These are phyloP conservation scores for Linnaemya vulpina DNA, from an alignment of 2,888 invertebrate genomes.

Conservation along the genomic window DNA sequence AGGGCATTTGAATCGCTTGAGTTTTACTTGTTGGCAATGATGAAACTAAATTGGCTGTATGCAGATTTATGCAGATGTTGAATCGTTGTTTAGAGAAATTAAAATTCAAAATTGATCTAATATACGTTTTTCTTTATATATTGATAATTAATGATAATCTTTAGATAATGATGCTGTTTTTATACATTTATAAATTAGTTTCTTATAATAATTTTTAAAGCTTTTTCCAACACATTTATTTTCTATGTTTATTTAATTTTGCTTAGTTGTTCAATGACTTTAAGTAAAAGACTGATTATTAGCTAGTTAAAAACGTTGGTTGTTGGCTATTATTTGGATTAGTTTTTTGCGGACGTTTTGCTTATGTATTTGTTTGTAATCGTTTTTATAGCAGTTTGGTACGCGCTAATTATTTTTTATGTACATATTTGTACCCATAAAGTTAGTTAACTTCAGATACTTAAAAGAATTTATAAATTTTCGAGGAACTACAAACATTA, in stretches of 20 bases:
- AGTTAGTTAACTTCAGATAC: conserved; percentile 39
- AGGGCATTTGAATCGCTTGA: conserved; percentile 87
- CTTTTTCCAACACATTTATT: conserved; percentile 36
- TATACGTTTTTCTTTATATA: conserved; percentile 21
- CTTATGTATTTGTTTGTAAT: conserved; percentile 35
- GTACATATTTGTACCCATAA: conserved; percentile 28
- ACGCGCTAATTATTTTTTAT: conserved; percentile 64
- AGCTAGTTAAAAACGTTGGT: conserved; percentile 49
- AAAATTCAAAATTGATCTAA: conserved; percentile 23
- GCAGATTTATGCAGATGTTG: conserved; percentile 22
- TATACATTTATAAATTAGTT: not conserved
- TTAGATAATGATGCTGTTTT: conserved; percentile 5
- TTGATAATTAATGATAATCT: no score
- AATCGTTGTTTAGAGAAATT: conserved; percentile 34
- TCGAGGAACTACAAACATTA: not conserved
- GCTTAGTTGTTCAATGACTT: conserved; percentile 57
- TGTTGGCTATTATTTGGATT: conserved; percentile 53
- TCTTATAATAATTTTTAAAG: conserved; percentile 17
- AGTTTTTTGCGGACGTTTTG: conserved; percentile 34
- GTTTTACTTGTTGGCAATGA: conserved; percentile 64
- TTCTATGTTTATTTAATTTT: not conserved
- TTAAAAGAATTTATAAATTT: conserved; percentile 26
- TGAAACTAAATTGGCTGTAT: conserved; percentile 19
- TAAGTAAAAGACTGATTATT: conserved; percentile 60
- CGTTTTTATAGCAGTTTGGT: conserved; percentile 43